Conservation (phyloP, 1,140 invertebrate genomes). For the Ceratoteleas bidentatus region DNA sequence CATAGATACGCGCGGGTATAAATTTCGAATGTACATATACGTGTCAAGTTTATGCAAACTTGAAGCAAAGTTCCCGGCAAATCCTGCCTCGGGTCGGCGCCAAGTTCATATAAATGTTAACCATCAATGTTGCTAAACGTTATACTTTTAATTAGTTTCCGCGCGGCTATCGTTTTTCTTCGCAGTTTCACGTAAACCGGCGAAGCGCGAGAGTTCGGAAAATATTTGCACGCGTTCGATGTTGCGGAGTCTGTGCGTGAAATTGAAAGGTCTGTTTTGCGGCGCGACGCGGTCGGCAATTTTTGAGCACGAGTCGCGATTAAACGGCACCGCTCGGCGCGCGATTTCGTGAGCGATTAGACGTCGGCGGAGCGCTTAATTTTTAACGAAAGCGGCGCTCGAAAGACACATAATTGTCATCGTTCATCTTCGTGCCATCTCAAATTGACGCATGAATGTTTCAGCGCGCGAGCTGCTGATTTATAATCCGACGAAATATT, state of each 20-base stretch:
- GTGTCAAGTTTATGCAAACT: conserved; percentile 20
- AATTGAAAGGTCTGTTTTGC: no score
- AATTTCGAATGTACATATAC: background rate
- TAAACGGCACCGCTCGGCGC: conserved; percentile 34
- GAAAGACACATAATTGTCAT: conserved; percentile 59
- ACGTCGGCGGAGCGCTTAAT: conserved; percentile 39
- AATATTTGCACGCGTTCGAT: no score
- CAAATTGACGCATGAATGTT: conserved; percentile 25
- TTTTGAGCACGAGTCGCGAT: conserved; percentile 6
- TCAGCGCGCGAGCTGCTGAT: conserved; percentile 1
- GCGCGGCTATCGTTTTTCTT: background rate
- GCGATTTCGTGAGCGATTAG: conserved; percentile 62
- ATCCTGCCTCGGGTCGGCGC: background rate
- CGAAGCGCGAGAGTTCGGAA: no score
- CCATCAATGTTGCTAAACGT: background rate
- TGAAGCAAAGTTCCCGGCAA: background rate
- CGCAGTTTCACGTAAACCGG: no score
- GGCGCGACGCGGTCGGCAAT: background rate
- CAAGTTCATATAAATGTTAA: conserved; percentile 4
- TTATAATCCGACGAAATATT: conserved; percentile 15
- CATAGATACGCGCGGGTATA: background rate
- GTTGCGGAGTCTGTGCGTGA: no score
- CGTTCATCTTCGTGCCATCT: conserved; percentile 34
- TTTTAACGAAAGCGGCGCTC: conserved; percentile 48
- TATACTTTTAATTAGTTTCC: background rate